Evolutionary conservation across 2,113 vertebrate genomes (phyloP).

Genomic region (Plectropomus leopardus): DNA sequence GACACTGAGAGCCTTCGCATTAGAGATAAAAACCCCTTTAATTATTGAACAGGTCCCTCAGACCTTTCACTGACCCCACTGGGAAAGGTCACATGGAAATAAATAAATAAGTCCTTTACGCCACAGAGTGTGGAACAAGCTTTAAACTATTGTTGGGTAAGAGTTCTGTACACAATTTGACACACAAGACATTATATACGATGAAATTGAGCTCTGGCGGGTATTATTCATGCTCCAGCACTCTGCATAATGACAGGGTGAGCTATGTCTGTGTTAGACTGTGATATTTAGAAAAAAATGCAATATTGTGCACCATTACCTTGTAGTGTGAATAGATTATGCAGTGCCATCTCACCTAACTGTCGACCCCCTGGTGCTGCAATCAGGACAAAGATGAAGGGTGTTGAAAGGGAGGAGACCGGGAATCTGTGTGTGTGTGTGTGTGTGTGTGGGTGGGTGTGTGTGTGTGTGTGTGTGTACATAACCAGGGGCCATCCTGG

Average conservation of each 20-base stretch:
- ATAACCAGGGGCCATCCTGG: slow-evolving; percentile 61
- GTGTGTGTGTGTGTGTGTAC: slow-evolving; percentile 13
- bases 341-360: slow-evolving; percentile 58
- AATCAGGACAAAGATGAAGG: slow-evolving; percentile 58
- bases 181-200: background rate
- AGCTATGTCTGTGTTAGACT: background rate
- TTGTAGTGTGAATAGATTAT: slow-evolving; percentile 51
- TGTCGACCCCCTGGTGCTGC: slow-evolving; percentile 53
- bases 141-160: background rate
- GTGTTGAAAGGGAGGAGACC: slow-evolving; percentile 2
- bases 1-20: slow-evolving; percentile 62
- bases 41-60: slow-evolving; percentile 73
- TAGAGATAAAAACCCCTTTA: slow-evolving; percentile 64
- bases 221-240: slow-evolving; percentile 29
- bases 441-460: slow-evolving; percentile 19
- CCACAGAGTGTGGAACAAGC: background rate
- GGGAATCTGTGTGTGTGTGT: slow-evolving; percentile 12
- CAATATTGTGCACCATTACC: slow-evolving; percentile 27
- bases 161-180: background rate
- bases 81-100: slow-evolving; percentile 40
- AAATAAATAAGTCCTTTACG: slow-evolving; percentile 19
- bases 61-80: slow-evolving; percentile 68
- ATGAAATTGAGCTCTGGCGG: background rate
- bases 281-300: background rate
- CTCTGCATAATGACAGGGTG: slow-evolving; percentile 34